A percentile compares a stretch with the other conserved stretches of the same genome.
Evolutionary conservation across 2,797 vertebrate genomes (phyloP).

Genomic region (Leptodactylus fallax): DNA sequence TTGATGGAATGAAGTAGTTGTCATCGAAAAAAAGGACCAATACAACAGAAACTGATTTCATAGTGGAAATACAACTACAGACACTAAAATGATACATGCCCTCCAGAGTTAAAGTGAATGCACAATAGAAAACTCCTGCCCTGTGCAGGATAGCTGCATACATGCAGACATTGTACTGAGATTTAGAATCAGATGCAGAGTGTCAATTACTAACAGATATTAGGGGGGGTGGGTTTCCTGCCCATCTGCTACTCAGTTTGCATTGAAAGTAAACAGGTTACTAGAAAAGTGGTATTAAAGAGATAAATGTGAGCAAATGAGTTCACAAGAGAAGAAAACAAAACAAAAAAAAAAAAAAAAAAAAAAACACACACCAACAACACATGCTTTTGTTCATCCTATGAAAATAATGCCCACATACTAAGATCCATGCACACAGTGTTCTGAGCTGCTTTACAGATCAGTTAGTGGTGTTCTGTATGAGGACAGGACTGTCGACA

Average conservation of each 20-base stretch:
- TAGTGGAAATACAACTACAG: not conserved
- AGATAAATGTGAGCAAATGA: not conserved
- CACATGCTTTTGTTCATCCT: not conserved
- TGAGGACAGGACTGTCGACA: not conserved
- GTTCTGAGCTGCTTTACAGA: not conserved
- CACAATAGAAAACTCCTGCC: not conserved
- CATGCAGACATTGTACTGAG: not conserved
- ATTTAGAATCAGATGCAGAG: constrained; percentile 76
- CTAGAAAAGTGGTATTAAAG: not conserved
- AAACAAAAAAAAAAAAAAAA: no score
- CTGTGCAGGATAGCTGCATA: not conserved
- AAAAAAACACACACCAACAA: no score
- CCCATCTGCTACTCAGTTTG: not conserved
- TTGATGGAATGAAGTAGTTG: not conserved
- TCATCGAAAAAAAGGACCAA: not conserved
- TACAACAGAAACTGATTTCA: not conserved
- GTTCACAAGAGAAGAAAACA: no score
- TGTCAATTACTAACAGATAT: constrained; percentile 69
- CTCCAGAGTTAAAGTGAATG: not conserved
- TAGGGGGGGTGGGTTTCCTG: not conserved
- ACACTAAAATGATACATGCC: not conserved
- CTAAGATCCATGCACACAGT: not conserved
- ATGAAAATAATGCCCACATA: not conserved
- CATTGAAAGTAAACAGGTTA: not conserved
- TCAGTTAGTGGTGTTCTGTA: not conserved